Percentiles rank a stretch among this genome's conserved stretches.
These are phyloP conservation scores for Acronicta leporina DNA, from an alignment of 2,888 invertebrate species.

Conservation along the genomic window DNA sequence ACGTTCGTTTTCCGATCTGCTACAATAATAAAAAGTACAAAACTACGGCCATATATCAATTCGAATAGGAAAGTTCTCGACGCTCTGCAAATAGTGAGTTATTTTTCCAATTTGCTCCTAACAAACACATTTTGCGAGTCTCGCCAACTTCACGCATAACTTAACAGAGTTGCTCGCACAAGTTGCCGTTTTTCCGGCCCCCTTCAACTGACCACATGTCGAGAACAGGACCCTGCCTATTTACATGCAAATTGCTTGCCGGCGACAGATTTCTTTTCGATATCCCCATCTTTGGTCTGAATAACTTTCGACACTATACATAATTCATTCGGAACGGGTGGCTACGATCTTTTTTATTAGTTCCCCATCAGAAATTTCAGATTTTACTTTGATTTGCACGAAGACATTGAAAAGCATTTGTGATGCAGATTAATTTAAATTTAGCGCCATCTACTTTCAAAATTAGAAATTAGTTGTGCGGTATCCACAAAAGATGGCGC, in stretches of 20 bases:
- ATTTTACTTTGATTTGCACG: conserved; percentile 36
- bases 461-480: conserved; percentile 23
- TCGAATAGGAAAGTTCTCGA: conserved; percentile 52
- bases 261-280: conserved; percentile 67
- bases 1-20: conserved; percentile 38
- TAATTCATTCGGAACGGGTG: conserved; percentile 67
- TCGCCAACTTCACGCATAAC: conserved; percentile 76
- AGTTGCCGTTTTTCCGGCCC: conserved; percentile 50
- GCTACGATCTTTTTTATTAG: conserved; percentile 60
- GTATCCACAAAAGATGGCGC: conserved; percentile 57
- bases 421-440: conserved; percentile 28
- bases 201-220: conserved; percentile 70
- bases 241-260: conserved; percentile 77
- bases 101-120: conserved; percentile 73
- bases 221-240: conserved; percentile 62
- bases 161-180: conserved; percentile 55
- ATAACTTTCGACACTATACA: conserved; percentile 67
- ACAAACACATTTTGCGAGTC: conserved; percentile 64
- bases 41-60: conserved; percentile 69
- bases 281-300: conserved; percentile 61
- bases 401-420: conserved; percentile 38
- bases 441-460: conserved; percentile 59
- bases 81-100: conserved; percentile 60
- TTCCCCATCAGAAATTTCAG: conserved; percentile 47
- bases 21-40: conserved; percentile 39